Percentiles rank a stretch among this genome's conserved stretches.
phyloP scores from a whole-genome alignment of 2,113 vertebrate genomes.

The Aldabrachelys gigantea region DNA sequence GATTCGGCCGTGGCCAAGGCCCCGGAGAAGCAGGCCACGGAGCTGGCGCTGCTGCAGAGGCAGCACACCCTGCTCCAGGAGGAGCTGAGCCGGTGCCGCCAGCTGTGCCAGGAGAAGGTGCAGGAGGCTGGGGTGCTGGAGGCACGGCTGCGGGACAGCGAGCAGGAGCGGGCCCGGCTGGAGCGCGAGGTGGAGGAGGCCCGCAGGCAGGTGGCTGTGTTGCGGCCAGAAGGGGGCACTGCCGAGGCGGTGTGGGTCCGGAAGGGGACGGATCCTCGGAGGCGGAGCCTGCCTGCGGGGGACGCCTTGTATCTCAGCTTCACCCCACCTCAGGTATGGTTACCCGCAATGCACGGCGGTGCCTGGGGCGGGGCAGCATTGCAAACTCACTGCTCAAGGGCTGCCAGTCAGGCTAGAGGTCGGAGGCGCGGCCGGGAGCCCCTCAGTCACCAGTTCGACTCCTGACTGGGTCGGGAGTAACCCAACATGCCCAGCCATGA shows the following conservation, averaged over 20 bases:
- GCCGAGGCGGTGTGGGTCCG: conserved; percentile 53
- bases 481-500: no score
- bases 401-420: neutral
- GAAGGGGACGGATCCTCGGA: conserved; percentile 62
- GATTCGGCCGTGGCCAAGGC: conserved; percentile 45
- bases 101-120: conserved; percentile 71
- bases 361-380: neutral
- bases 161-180: conserved; percentile 79
- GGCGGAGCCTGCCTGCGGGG: conserved; percentile 74
- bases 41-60: conserved; percentile 86
- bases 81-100: conserved; percentile 85
- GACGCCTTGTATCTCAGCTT: conserved; percentile 78
- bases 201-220: conserved; percentile 75
- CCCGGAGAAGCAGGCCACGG: conserved; percentile 72
- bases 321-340: conserved; percentile 50
- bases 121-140: conserved; percentile 77
- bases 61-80: conserved; percentile 90
- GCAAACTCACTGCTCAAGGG: neutral
- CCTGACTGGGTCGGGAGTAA: no score
- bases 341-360: neutral
- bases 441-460: no score
- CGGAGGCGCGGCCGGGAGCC: rapidly evolving
- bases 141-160: conserved; percentile 84
- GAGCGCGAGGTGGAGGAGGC: conserved; percentile 82
- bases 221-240: conserved; percentile 54